Evolutionary conservation across 92 coral and sea anemone species (phyloP), one percentile per base, ranked within the genome.

Genomic region (Blastomussa wellsi): DNA sequence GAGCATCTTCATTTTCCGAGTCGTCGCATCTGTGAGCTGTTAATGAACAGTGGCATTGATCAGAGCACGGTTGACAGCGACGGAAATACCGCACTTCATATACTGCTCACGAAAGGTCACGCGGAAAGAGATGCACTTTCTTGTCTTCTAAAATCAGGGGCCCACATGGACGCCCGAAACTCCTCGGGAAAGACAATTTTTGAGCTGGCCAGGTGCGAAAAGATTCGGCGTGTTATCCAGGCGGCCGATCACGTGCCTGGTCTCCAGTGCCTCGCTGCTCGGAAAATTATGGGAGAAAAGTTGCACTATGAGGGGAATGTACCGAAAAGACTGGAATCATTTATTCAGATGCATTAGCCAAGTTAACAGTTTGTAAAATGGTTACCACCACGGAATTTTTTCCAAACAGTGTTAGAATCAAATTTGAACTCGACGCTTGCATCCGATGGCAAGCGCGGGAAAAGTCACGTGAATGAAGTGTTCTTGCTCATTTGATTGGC

Each of bases 1-100:
- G 95, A 93, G 76, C 95, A 93, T 72, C 94, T 93, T 29, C 95
- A 93, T 51, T 93, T 93, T 68, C 95, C 95, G 31, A 89, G 84
- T 76, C 88, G 85, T 33, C 86, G 85, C 17, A 89, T 93, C 19
- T 88, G 94, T 41, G 90, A 88, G 52, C 86, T 85, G 41, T 91
- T 93, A 51, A 83, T 93, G 35, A 94, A 93, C 68, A 84, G 86
- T 79, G 95, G 95, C 64, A 79, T 86, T 20, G 89, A 93, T 31
- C 74, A 88, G 9, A 87, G 88, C 29, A 86, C 90, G 2, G 42
- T 88, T 19, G 95, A 93, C 64, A 79, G 81, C 39, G 87, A 86
- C 7, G 80, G 92, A 16, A 93, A 88, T 87, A 93, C 94, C 22
- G 90, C 94, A 11, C 86, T 93, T 39, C 95, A 93, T 82, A 81